These are phyloP conservation scores for Magallana nippona DNA, from an alignment of 2,888 invertebrate genomes.

Conservation along the genomic window DNA sequence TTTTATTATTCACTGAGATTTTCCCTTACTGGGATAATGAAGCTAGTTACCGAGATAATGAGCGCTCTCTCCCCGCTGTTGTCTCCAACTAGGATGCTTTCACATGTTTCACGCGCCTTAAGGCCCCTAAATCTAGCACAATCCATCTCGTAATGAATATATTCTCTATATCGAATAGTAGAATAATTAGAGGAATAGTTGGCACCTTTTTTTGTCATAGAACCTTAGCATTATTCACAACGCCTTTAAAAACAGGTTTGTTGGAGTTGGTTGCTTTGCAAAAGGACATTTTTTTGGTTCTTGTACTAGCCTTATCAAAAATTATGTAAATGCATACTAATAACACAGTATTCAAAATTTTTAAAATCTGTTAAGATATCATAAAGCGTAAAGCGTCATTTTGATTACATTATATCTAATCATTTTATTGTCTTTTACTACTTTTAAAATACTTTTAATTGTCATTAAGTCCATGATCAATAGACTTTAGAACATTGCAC, in stretches of 20 bases:
- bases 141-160: neutral
- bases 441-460: no score
- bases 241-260: neutral
- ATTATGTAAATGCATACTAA: no score
- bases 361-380: no score
- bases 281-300: no score
- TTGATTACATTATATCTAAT: no score
- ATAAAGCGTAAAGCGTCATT: no score
- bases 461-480: no score
- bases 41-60: constrained; percentile 10
- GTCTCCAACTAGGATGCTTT: neutral
- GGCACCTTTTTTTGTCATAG: neutral
- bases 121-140: neutral
- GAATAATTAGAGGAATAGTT: neutral
- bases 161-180: neutral
- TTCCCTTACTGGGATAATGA: constrained; percentile 10
- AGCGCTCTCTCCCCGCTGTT: neutral
- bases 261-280: no score
- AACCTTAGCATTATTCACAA: neutral
- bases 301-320: no score
- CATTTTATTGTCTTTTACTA: no score
- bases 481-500: no score
- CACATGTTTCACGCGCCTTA: neutral
- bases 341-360: no score
- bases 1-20: constrained; percentile 4